Conservation (phyloP, 1,140 invertebrate species). For the Neodiprion fabricii region DNA sequence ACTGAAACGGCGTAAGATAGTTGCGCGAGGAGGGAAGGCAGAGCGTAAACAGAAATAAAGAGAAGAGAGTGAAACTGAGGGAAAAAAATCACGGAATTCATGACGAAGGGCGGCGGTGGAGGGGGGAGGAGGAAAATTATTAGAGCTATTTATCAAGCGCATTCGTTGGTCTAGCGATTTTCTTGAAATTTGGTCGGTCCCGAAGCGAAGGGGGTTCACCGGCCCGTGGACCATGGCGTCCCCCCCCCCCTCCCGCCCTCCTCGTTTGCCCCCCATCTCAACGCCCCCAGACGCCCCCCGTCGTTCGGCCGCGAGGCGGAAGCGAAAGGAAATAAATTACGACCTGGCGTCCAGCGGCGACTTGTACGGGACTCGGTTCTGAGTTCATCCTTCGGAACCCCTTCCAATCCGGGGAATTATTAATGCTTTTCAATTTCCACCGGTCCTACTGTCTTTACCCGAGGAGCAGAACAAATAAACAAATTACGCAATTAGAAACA, state of each 20-base stretch:
- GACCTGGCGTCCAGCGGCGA: conserved; percentile 45
- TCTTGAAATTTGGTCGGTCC: conserved; percentile 53
- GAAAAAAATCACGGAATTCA: conserved; percentile 46
- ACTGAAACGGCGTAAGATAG: too few species aligned
- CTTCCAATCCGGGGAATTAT: conserved; percentile 39
- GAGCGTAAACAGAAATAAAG: not conserved
- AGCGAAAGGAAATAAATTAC: conserved; percentile 59
- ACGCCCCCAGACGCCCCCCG: conserved; percentile 34
- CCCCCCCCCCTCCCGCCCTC: not conserved
- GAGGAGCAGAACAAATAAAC: conserved; percentile 41
- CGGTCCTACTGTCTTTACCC: conserved; percentile 35
- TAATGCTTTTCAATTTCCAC: conserved; percentile 53
- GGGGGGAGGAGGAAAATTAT: conserved; percentile 43
- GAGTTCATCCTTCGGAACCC: conserved; percentile 31
- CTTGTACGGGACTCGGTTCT: conserved; percentile 38
- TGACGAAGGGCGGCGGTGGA: conserved; percentile 29
- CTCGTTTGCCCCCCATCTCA: not conserved
- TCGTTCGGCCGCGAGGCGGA: conserved; percentile 53
- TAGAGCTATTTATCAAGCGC: conserved; percentile 49
- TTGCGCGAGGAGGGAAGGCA: too few species aligned
- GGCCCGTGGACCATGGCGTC: not conserved
- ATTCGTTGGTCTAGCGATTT: conserved; percentile 47
- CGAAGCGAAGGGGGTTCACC: conserved; percentile 10
- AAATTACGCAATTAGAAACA: conserved; percentile 50
- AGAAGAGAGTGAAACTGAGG: not conserved